These are phyloP conservation scores for Acanthosoma haemorrhoidale DNA, from an alignment of 2,888 invertebrate species.

Conservation along the genomic window DNA sequence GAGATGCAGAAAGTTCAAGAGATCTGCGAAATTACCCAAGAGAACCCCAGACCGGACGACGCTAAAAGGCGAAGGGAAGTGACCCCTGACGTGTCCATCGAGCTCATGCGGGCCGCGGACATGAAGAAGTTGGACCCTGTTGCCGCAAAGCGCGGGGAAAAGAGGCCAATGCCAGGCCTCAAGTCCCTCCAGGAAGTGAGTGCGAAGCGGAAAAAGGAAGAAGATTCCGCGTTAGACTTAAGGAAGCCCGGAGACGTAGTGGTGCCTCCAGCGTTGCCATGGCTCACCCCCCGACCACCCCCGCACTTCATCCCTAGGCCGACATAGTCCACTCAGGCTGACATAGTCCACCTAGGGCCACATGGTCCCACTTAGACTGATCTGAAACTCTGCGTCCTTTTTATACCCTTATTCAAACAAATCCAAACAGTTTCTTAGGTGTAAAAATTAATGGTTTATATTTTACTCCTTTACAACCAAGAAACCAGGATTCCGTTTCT, in stretches of 20 bases:
- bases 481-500: too few species aligned
- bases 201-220: slow-evolving; percentile 34
- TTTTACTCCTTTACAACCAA: too few species aligned
- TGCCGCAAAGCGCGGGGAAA: slow-evolving; percentile 30
- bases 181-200: slow-evolving; percentile 39
- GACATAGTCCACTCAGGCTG: neutral
- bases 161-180: slow-evolving; percentile 37
- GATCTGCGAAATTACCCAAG: slow-evolving; percentile 37
- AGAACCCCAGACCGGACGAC: slow-evolving; percentile 37
- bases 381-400: too few species aligned
- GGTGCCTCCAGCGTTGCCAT: slow-evolving; percentile 28
- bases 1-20: slow-evolving; percentile 33
- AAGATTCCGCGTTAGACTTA: slow-evolving; percentile 33
- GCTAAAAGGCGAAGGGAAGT: slow-evolving; percentile 40
- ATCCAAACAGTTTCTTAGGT: too few species aligned
- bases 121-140: slow-evolving; percentile 33
- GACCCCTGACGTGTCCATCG: slow-evolving; percentile 42
- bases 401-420: too few species aligned
- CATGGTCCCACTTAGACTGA: too few species aligned
- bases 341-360: too few species aligned
- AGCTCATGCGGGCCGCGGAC: slow-evolving; percentile 39
- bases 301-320: slow-evolving; percentile 15
- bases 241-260: slow-evolving; percentile 28
- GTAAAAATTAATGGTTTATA: too few species aligned
- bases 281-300: slow-evolving; percentile 31